These are phyloP conservation scores for Perizoma affinitatum DNA, from an alignment of 2,888 invertebrate genomes.

Conservation along the genomic window DNA sequence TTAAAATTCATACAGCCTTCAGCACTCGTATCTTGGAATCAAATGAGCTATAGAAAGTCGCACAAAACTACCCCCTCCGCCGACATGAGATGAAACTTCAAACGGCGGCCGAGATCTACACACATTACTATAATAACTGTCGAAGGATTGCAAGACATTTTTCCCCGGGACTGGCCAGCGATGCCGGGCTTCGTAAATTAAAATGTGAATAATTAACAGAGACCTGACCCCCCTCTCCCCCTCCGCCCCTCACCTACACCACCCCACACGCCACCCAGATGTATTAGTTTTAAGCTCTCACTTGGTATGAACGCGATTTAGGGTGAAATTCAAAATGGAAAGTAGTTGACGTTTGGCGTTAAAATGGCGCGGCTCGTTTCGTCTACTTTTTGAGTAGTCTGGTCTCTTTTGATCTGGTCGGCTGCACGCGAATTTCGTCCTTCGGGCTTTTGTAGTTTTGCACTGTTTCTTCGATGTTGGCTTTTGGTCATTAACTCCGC, in stretches of 20 bases:
- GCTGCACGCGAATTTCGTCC: constrained; percentile 41
- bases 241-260: constrained; percentile 42
- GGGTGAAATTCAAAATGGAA: constrained; percentile 61
- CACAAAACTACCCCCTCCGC: constrained; percentile 18
- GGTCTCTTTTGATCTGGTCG: constrained; percentile 39
- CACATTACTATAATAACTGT: constrained; percentile 58
- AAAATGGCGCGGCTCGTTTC: constrained; percentile 60
- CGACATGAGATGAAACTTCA: constrained; percentile 43
- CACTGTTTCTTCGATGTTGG: constrained; percentile 28
- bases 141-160: constrained; percentile 79
- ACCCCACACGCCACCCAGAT: constrained; percentile 69
- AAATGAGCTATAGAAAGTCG: constrained; percentile 26
- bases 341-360: constrained; percentile 67
- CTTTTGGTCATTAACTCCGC: constrained; percentile 39
- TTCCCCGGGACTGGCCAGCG: constrained; percentile 67
- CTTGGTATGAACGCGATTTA: constrained; percentile 73
- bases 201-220: constrained; percentile 83
- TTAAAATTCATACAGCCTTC: constrained; percentile 9
- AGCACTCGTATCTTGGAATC: constrained; percentile 23
- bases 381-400: constrained; percentile 44
- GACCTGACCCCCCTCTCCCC: constrained; percentile 54
- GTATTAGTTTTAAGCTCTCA: constrained; percentile 82
- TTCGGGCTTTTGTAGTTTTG: constrained; percentile 37
- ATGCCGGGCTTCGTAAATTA: constrained; percentile 77
- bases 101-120: constrained; percentile 31